Conservation (phyloP, 2,797 vertebrate species). For the Otolemur crassicaudatus region DNA sequence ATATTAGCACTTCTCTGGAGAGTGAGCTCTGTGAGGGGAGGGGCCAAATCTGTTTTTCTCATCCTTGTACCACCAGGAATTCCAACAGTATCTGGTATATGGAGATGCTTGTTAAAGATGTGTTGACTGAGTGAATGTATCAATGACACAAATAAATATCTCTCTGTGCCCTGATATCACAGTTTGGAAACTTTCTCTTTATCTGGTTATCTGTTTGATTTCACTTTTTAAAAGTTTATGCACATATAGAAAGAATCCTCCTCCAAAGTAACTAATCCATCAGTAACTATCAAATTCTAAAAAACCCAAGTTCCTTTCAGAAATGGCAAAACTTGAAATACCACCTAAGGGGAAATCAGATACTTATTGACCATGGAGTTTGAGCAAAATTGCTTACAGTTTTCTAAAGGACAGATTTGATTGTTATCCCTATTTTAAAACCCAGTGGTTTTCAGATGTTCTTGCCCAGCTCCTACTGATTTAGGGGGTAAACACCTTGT, state of each 20-base stretch:
- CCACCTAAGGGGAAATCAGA: constrained; percentile 3
- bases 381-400: background rate
- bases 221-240: background rate
- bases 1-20: background rate
- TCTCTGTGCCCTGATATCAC: background rate
- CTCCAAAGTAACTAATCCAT: background rate
- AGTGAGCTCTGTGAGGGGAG: background rate
- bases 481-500: background rate
- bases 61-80: background rate
- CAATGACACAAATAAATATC: background rate
- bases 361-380: constrained; percentile 19
- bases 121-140: background rate
- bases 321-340: constrained; percentile 4
- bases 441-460: background rate
- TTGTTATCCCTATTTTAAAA: background rate
- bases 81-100: background rate
- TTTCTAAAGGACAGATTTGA: background rate
- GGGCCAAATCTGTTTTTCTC: background rate
- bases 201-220: background rate
- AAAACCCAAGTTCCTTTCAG: constrained; percentile 2
- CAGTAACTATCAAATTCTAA: constrained; percentile 27
- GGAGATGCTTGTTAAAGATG: background rate
- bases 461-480: background rate
- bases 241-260: background rate
- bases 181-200: background rate